These are phyloP conservation scores for Chloroceryle inda DNA, from an alignment of 2,797 vertebrate genomes.

Conservation along the genomic window DNA sequence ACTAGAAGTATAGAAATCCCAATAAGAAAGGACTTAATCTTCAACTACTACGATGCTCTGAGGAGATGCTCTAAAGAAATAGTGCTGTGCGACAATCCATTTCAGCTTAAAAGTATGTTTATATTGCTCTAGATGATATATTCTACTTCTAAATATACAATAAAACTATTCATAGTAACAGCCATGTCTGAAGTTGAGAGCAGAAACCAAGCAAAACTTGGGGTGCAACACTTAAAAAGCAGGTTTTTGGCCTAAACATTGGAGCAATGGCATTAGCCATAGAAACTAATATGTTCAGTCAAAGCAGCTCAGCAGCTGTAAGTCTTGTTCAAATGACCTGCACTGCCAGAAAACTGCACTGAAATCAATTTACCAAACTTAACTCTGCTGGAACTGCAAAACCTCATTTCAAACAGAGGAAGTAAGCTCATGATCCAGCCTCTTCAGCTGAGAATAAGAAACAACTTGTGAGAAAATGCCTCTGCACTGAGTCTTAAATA, in stretches of 20 bases:
- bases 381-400: not conserved
- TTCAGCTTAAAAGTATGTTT: not conserved
- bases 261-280: fast-evolving
- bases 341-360: not conserved
- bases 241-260: not conserved
- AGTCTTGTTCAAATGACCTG: not conserved
- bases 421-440: not conserved
- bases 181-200: not conserved
- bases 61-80: not conserved
- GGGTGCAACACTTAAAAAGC: not conserved
- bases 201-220: not conserved
- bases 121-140: not conserved
- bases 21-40: not conserved
- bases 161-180: not conserved
- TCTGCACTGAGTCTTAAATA: slow-evolving; percentile 10
- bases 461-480: not conserved
- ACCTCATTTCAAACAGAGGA: not conserved
- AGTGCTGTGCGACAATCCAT: not conserved
- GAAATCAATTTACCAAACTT: not conserved
- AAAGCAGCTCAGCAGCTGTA: not conserved
- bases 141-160: not conserved
- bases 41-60: not conserved
- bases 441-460: not conserved
- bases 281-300: not conserved
- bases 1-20: not conserved